Evolutionary conservation across 2,888 invertebrate genomes (phyloP), one percentile per base, ranked within the genome.

Genomic region (Steromphala cineraria): DNA sequence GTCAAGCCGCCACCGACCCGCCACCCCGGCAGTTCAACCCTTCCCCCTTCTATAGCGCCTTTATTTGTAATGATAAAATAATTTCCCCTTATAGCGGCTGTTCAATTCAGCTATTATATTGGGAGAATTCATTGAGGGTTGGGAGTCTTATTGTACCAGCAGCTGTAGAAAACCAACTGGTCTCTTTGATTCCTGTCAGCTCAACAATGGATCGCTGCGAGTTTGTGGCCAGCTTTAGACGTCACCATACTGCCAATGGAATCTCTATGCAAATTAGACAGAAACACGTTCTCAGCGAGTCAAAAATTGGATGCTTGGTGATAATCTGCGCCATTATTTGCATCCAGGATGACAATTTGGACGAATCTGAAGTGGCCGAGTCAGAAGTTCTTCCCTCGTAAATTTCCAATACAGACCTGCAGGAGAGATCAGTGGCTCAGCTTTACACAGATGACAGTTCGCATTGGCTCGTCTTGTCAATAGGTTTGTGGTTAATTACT

Each of bases 11-110:
- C 53, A 53, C 19, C 55, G 76, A 76, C 55, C 76, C 53, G 17
- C 31, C 24, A 53, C 40, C 53, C 15, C 55, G 24, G n/a, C 55
- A 19, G 31, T 24, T 55, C 24, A 53, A 53, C 5, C 53, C 55
- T 76, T 53, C 76, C 76, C 36, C 24, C 52, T 53, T 55, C 76
- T n/a, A 76, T 76, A 76, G 76, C 53, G 76, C 55, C 53, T 76
- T 76, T 76, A 53, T 55, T 36, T 76, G 76, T 76, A 76, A 76
- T 55, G 76, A 76, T 55, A 53, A 76, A 76, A 76, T 76, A 76
- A 76, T 76, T 76, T 76, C 76, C 53, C 31, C 55, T 28, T 55
- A 31, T 55, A n/a, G 76, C 76, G 76, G 76, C 76, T 76, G 76
- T 76, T 55, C 53, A 36, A 53, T 76, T 53, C 76, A 76, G 76